Conservation (phyloP, 2,888 invertebrate species). For the Leptopterna dolabrata region DNA sequence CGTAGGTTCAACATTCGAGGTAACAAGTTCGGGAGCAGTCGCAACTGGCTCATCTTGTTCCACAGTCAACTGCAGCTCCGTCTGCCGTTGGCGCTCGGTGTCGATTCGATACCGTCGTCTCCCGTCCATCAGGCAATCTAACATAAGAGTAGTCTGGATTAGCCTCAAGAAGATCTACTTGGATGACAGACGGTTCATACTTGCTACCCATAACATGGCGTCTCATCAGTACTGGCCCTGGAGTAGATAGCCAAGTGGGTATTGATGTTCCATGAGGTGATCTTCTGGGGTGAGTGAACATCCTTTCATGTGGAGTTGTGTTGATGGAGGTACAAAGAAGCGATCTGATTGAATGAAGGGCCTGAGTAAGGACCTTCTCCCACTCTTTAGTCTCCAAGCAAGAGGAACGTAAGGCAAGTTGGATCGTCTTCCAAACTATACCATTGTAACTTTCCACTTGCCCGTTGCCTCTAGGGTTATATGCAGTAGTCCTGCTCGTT, state of each 20-base stretch:
- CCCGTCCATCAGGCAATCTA: constrained; percentile 40
- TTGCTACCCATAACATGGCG: constrained; percentile 29
- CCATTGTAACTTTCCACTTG: constrained; percentile 47
- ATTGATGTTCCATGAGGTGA: background rate
- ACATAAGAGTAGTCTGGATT: constrained; percentile 44
- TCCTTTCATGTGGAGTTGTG: constrained; percentile 58
- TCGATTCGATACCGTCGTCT: constrained; percentile 57
- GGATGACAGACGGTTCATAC: constrained; percentile 59
- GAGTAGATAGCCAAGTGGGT: constrained; percentile 32
- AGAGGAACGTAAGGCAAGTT: background rate
- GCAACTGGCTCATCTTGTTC: too few species aligned
- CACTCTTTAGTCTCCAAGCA: background rate
- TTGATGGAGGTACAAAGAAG: constrained; percentile 60
- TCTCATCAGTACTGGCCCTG: constrained; percentile 38
- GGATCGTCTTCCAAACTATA: constrained; percentile 50
- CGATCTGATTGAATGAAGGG: constrained; percentile 60
- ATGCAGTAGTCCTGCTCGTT: constrained; percentile 40
- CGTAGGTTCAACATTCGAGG: too few species aligned
- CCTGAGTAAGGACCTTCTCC: constrained; percentile 48
- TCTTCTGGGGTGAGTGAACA: constrained; percentile 49
- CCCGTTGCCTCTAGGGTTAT: constrained; percentile 50
- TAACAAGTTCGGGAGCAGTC: too few species aligned
- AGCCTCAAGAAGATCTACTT: constrained; percentile 58
- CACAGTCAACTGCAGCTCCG: background rate
- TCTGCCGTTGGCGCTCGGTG: constrained; percentile 57